These are phyloP conservation scores for Bufo bufo DNA, from an alignment of 2,113 vertebrate species.

Conservation along the genomic window DNA sequence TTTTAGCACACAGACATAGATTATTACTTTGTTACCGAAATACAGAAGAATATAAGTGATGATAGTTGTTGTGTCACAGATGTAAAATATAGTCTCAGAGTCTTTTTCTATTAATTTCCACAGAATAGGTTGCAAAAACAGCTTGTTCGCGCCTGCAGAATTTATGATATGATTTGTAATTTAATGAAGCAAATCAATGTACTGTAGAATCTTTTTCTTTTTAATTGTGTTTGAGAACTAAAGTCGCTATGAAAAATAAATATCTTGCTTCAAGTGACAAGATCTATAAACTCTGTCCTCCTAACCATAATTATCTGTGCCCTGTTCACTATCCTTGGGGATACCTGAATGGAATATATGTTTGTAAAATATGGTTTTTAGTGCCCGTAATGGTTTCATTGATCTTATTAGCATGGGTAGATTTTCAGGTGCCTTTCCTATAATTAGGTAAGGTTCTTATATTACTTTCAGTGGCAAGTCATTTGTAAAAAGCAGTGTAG, in stretches of 20 bases:
- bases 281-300: conserved; percentile 36
- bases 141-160: neutral
- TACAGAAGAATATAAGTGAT: neutral
- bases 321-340: conserved; percentile 30
- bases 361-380: conserved; percentile 49
- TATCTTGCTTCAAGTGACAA: conserved; percentile 31
- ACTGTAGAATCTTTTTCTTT: conserved; percentile 16
- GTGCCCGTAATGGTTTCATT: conserved; percentile 45
- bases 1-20: neutral
- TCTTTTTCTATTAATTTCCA: neutral
- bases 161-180: neutral
- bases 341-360: conserved; percentile 22
- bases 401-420: conserved; percentile 42
- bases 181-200: conserved; percentile 32
- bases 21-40: neutral
- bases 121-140: neutral
- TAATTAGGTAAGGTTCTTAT: conserved; percentile 43
- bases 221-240: conserved; percentile 36
- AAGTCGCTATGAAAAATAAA: conserved; percentile 31
- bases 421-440: conserved; percentile 44
- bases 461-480: conserved; percentile 38
- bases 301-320: conserved; percentile 30
- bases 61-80: neutral
- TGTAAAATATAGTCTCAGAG: neutral
- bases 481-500: conserved; percentile 32